phyloP scores from a whole-genome alignment of 2,113 vertebrate genomes.

The zebrafish (Danio rerio) region GRCz12tu NC_133182.1:30309001-30309500 shows the following conservation, averaged over 20 bases:
- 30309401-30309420: background rate
- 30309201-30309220: conserved; percentile 74
- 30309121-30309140: conserved; percentile 24
- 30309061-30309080: background rate
- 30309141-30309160: conserved; percentile 50
- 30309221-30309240: conserved; percentile 78
- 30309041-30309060: conserved; percentile 6
- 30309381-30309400: background rate
- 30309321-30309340: conserved; percentile 69
- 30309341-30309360: conserved; percentile 37
- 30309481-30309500: conserved; percentile 58
- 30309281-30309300: conserved; percentile 80
- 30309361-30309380: conserved; percentile 26
- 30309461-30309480: conserved; percentile 38
- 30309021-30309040: background rate
- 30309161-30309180: conserved; percentile 73
- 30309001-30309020: conserved; percentile 1
- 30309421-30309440: background rate
- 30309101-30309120: conserved; percentile 15
- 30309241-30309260: conserved; percentile 76
- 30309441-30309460: conserved; percentile 40
- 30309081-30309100: background rate
- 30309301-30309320: conserved; percentile 61
- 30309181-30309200: conserved; percentile 66
- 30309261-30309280: conserved; percentile 75